A percentile compares a stretch with the other conserved stretches of the same genome.
phyloP scores from a whole-genome alignment of 2,888 invertebrate genomes.

The Amblyjoppa proteus region DNA sequence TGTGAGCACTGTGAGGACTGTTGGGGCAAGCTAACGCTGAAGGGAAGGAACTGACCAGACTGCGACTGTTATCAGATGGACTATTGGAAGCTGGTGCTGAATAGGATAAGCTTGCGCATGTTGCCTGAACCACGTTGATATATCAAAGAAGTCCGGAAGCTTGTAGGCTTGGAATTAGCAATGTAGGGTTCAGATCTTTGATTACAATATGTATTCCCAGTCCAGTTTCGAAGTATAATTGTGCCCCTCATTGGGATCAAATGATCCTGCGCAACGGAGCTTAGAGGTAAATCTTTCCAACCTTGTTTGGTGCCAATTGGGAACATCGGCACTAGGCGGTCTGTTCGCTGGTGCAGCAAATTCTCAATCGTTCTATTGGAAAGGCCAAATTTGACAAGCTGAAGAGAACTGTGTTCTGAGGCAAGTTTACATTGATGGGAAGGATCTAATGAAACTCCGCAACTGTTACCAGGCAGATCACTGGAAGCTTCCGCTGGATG shows the following conservation, averaged over 20 bases:
- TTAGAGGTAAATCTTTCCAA: background rate
- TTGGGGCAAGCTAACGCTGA: background rate
- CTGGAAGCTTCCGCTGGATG: too few species aligned
- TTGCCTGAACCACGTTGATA: background rate
- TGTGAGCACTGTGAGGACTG: background rate
- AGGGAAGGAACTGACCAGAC: background rate
- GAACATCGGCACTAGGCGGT: background rate
- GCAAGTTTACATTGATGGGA: background rate
- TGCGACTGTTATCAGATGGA: background rate
- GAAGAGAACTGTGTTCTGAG: background rate
- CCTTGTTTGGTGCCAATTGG: too few species aligned
- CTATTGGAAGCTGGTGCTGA: background rate
- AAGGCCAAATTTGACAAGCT: background rate
- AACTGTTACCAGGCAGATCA: background rate
- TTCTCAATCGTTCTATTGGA: background rate
- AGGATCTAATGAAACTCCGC: background rate
- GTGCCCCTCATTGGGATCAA: background rate
- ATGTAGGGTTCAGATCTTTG: background rate
- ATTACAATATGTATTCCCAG: background rate
- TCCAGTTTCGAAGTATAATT: background rate
- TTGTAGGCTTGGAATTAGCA: background rate
- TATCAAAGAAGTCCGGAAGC: background rate
- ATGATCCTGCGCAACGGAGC: background rate
- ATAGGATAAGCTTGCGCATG: background rate
- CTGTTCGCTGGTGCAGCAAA: background rate